A percentile compares a stretch with the other conserved stretches of the same genome.
Evolutionary conservation across 2,797 vertebrate genomes (phyloP).

Genomic region (Neostethus bicornis): DNA sequence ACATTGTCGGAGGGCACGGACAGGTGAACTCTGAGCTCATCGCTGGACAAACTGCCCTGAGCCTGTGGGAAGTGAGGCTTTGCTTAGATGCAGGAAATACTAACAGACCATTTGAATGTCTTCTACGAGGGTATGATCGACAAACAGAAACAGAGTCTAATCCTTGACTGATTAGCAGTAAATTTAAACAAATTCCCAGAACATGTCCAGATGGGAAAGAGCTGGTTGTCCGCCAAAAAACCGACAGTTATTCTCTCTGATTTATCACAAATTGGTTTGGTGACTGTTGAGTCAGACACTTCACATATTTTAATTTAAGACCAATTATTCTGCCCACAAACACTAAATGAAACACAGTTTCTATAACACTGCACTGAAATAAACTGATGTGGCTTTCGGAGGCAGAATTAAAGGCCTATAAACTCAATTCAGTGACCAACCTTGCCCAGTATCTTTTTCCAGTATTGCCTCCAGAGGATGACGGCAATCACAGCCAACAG

Average conservation of each 20-base stretch:
- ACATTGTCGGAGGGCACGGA: conserved; percentile 90
- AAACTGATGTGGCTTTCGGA: neutral
- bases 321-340: conserved; percentile 18
- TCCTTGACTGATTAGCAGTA: conserved; percentile 34
- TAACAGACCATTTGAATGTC: conserved; percentile 9
- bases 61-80: conserved; percentile 71
- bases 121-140: conserved; percentile 33
- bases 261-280: conserved; percentile 27
- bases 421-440: conserved; percentile 62
- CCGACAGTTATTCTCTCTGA: conserved; percentile 26
- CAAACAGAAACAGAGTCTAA: conserved; percentile 27
- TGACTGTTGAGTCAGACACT: conserved; percentile 9
- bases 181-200: conserved; percentile 27
- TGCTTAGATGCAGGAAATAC: neutral
- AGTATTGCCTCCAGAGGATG: conserved; percentile 94
- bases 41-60: conserved; percentile 86
- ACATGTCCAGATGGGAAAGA: conserved; percentile 39
- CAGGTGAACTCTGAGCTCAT: conserved; percentile 90
- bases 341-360: conserved; percentile 7
- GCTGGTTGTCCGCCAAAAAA: conserved; percentile 34
- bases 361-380: neutral
- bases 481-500: conserved; percentile 89
- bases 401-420: neutral
- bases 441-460: conserved; percentile 93
- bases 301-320: conserved; percentile 6